Percentiles rank a stretch among this genome's conserved stretches.
Evolutionary conservation across 1,140 invertebrate species (phyloP).

Genomic region (Drosophila yakuba): DNA sequence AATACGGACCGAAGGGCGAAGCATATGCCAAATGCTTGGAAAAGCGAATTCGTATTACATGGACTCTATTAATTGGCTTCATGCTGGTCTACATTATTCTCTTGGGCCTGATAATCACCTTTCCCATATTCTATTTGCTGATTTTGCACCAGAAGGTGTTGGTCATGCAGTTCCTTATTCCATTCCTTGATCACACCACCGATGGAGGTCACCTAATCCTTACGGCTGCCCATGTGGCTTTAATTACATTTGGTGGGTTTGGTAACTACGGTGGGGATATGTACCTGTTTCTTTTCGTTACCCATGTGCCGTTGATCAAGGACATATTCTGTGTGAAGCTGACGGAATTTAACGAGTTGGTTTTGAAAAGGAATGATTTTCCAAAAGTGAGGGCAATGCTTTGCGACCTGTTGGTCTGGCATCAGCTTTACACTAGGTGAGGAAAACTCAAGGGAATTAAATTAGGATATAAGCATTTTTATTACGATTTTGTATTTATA

Average conservation of each 20-base stretch:
- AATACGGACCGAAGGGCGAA: conserved; percentile 48
- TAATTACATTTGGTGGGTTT: conserved; percentile 46
- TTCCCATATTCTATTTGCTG: conserved; percentile 46
- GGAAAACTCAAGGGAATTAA: neutral
- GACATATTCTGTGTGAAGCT: conserved; percentile 56
- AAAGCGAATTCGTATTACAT: conserved; percentile 39
- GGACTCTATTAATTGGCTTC: conserved; percentile 38
- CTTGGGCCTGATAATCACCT: conserved; percentile 6
- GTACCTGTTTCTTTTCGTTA: conserved; percentile 61
- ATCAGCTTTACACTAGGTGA: conserved; percentile 53
- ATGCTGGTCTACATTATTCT: conserved; percentile 11
- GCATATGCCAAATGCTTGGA: conserved; percentile 46
- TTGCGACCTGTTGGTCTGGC: conserved; percentile 54
- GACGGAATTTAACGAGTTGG: conserved; percentile 48
- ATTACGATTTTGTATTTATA: neutral
- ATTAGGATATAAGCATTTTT: neutral
- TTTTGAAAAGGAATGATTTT: neutral
- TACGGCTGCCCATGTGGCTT: conserved; percentile 20
- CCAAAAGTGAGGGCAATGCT: conserved; percentile 13
- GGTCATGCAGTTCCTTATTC: conserved; percentile 63
- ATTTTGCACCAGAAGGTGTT: conserved; percentile 37
- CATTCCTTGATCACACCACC: conserved; percentile 39
- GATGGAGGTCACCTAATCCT: conserved; percentile 51
- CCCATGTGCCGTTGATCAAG: conserved; percentile 58
- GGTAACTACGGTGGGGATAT: conserved; percentile 71